Percentiles rank a stretch among this genome's conserved stretches.
Conservation (phyloP, 2,888 invertebrate species). For the Apamea monoglypha region DNA sequence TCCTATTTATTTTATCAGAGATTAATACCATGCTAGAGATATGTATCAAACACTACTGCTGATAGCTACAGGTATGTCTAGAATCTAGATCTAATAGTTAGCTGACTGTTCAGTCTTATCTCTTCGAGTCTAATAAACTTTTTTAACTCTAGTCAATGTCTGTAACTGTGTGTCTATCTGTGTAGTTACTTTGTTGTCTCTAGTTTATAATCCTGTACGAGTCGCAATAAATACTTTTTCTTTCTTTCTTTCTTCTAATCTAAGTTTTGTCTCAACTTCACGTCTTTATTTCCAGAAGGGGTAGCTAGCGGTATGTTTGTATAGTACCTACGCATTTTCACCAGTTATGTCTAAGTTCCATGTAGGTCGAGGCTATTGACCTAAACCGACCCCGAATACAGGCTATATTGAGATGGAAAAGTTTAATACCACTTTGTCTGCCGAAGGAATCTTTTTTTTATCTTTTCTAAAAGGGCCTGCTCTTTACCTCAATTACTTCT, state of each 20-base stretch:
- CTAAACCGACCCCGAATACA: background rate
- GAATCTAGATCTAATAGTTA: slow-evolving; percentile 3
- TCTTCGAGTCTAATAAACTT: slow-evolving; percentile 32
- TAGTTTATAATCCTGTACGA: too few relatives aligned
- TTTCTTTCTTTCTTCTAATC: too few relatives aligned
- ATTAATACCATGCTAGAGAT: slow-evolving; percentile 6
- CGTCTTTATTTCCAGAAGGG: too few relatives aligned
- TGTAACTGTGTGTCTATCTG: too few relatives aligned
- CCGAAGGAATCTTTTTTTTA: background rate
- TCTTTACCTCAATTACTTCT: background rate
- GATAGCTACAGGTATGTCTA: slow-evolving; percentile 9
- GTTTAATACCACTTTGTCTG: background rate
- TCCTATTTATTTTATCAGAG: slow-evolving; percentile 13
- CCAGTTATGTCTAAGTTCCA: background rate
- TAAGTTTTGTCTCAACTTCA: background rate
- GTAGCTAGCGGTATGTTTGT: background rate
- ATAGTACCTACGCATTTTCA: background rate
- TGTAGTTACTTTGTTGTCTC: too few relatives aligned
- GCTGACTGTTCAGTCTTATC: slow-evolving; percentile 22
- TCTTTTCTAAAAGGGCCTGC: background rate
- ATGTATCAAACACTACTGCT: background rate
- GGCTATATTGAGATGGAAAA: background rate
- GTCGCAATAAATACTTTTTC: too few relatives aligned
- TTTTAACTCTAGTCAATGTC: background rate
- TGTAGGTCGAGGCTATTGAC: background rate